Evolutionary conservation across 2,888 invertebrate species (phyloP).

Genomic region (Sesia apiformis): DNA sequence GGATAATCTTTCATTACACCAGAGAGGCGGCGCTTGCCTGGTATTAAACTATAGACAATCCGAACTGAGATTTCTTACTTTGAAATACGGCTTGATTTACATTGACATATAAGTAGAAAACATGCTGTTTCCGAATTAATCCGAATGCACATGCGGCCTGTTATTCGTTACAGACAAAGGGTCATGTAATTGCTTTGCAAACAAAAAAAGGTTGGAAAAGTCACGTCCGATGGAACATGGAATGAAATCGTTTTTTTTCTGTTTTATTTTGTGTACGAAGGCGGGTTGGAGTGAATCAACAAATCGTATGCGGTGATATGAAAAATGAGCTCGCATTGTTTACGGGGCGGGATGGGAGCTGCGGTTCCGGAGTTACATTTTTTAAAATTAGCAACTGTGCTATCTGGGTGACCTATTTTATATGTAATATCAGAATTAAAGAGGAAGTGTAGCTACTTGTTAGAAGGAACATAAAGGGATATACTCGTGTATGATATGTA

Average conservation of each 20-base stretch:
- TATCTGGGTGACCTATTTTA: neutral
- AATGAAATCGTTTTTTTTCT: conserved; percentile 27
- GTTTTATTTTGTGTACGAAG: conserved; percentile 16
- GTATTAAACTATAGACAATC: neutral
- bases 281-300: conserved; percentile 13
- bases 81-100: conserved; percentile 5
- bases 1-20: conserved; percentile 16
- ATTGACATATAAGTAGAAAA: neutral
- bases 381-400: neutral
- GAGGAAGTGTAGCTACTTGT: too few species aligned
- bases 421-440: neutral
- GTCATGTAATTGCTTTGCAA: conserved; percentile 48
- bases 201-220: conserved; percentile 37
- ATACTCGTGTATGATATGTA: too few species aligned
- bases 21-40: neutral
- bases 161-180: conserved; percentile 19
- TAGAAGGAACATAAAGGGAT: too few species aligned
- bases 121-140: conserved; percentile 18
- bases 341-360: neutral
- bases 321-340: conserved; percentile 9
- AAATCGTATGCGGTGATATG: conserved; percentile 7
- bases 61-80: neutral
- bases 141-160: conserved; percentile 15
- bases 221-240: conserved; percentile 27
- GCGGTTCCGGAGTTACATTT: neutral